Percentiles rank a stretch among this genome's conserved stretches.
Conservation (phyloP, 1,140 invertebrate genomes). For the Drosophila littoralis region DNA sequence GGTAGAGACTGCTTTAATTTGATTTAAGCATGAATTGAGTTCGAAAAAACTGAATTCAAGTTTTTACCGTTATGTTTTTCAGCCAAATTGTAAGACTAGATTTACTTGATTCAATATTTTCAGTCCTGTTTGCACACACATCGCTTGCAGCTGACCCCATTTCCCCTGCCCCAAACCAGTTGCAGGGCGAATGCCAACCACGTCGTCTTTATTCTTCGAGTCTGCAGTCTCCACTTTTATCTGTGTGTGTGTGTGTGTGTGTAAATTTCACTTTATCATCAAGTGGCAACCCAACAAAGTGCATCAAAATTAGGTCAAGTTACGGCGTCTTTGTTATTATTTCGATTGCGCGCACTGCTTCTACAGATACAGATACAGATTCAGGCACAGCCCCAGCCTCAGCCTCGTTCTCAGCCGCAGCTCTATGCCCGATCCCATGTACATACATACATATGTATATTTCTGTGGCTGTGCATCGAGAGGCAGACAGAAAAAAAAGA, state of each 20-base stretch:
- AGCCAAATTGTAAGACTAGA: too few relatives aligned
- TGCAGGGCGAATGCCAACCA: neutral
- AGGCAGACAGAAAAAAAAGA: too few relatives aligned
- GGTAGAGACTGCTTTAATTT: too few relatives aligned
- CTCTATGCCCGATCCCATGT: neutral
- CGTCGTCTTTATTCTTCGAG: neutral
- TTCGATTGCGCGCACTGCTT: constrained; percentile 26
- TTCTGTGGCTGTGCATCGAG: too few relatives aligned
- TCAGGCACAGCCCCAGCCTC: neutral
- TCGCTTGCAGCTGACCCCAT: constrained; percentile 4
- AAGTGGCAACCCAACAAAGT: constrained; percentile 75
- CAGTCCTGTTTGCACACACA: neutral
- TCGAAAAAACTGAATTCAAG: too few relatives aligned
- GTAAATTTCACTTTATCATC: constrained; percentile 66
- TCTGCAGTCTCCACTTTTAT: constrained; percentile 15
- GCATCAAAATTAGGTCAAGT: constrained; percentile 77
- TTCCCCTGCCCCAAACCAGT: neutral
- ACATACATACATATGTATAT: neutral
- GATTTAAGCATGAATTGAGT: too few relatives aligned
- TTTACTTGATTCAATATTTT: too few relatives aligned
- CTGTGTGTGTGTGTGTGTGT: constrained; percentile 36
- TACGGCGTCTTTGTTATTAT: constrained; percentile 39
- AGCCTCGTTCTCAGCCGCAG: neutral
- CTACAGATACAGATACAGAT: neutral
- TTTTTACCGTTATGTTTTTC: too few relatives aligned